These are phyloP conservation scores for Sebastes diaconus DNA, from an alignment of 2,797 vertebrate species.

Conservation along the genomic window DNA sequence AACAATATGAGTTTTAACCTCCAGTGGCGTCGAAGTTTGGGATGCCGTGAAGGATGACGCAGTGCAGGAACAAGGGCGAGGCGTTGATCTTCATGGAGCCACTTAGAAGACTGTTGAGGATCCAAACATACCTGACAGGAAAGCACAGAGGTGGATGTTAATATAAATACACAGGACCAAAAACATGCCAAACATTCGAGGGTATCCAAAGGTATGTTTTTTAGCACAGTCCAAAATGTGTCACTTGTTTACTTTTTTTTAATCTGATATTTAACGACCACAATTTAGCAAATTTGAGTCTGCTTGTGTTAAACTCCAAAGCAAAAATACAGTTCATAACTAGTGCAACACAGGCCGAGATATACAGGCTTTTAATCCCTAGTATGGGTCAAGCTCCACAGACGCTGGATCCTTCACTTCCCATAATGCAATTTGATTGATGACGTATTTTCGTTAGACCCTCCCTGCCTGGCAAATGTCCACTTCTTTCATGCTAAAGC, in stretches of 20 bases:
- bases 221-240: not conserved
- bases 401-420: not conserved
- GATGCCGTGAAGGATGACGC: conserved; percentile 88
- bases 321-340: not conserved
- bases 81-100: conserved; percentile 96
- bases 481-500: not conserved
- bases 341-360: not conserved
- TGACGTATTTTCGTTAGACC: not conserved
- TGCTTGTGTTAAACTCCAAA: not conserved
- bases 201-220: not conserved
- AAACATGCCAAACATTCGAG: not conserved
- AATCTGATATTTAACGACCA: too few relatives aligned
- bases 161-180: not conserved
- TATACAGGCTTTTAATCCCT: not conserved
- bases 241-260: not conserved
- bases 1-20: conserved; percentile 78
- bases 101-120: conserved; percentile 92
- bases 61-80: conserved; percentile 90
- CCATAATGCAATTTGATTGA: not conserved
- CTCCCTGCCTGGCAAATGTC: not conserved
- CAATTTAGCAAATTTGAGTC: not conserved
- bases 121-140: conserved; percentile 89
- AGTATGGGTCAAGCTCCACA: not conserved
- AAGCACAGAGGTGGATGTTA: not conserved
- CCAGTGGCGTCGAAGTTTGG: conserved; percentile 88